phyloP scores from a whole-genome alignment of 2,113 vertebrate genomes.

The Phrynosoma blainvillii region DNA sequence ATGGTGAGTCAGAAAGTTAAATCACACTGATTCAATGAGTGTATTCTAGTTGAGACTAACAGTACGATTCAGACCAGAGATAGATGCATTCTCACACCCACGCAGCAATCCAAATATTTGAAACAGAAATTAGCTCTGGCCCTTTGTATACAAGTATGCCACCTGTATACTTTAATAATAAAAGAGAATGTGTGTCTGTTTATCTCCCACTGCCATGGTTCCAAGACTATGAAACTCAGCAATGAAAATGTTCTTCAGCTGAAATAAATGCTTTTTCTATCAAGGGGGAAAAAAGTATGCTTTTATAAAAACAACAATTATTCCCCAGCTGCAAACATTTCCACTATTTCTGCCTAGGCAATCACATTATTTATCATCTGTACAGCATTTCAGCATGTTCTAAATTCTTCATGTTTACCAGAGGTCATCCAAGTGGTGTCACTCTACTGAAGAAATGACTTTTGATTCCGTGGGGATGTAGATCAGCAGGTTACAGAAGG shows the following conservation, averaged over 20 bases:
- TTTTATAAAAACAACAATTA: background rate
- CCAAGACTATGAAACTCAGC: no score
- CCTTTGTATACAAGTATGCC: no score
- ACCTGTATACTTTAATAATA: no score
- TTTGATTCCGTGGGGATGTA: background rate
- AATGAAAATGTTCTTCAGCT: no score
- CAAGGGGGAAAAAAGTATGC: background rate
- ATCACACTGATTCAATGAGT: no score
- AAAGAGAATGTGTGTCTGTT: no score
- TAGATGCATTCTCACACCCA: background rate
- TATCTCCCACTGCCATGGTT: no score
- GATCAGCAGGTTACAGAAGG: background rate
- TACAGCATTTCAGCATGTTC: background rate
- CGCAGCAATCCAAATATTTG: background rate
- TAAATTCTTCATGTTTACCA: background rate
- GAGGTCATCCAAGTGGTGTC: background rate
- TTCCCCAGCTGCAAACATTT: background rate
- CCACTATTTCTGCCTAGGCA: background rate
- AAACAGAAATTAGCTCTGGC: background rate
- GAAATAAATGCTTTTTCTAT: no score
- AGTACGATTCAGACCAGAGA: background rate
- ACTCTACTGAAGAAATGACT: background rate
- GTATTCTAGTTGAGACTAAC: no score
- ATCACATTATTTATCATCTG: background rate
- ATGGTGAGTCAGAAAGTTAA: no score